Conservation (phyloP, 2,113 vertebrate genomes). For the Megaceryle torquata region DNA sequence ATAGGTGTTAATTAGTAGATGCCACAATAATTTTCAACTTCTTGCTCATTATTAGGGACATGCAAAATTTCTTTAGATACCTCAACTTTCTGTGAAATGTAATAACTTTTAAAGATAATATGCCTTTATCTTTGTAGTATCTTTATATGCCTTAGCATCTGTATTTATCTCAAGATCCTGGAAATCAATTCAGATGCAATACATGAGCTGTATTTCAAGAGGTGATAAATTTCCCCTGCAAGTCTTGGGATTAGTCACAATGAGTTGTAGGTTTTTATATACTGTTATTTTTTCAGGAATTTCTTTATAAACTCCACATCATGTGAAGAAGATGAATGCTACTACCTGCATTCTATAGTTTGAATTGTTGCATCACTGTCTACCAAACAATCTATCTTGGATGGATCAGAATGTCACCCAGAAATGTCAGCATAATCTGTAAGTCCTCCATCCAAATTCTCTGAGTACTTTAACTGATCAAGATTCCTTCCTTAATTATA, state of each 20-base stretch:
- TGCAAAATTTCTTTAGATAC: not conserved
- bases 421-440: not conserved
- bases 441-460: not conserved
- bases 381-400: not conserved
- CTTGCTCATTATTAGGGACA: not conserved
- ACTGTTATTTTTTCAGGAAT: not conserved
- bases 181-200: not conserved
- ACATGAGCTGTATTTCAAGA: not conserved
- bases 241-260: not conserved
- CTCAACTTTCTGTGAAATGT: not conserved
- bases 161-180: not conserved
- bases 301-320: not conserved
- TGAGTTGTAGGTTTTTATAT: not conserved
- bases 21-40: not conserved
- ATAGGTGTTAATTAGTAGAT: not conserved
- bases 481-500: constrained; percentile 59
- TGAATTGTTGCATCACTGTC: not conserved
- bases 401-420: not conserved
- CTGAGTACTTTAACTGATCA: constrained; percentile 15
- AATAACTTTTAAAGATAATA: not conserved
- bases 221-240: not conserved
- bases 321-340: not conserved
- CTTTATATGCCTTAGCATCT: not conserved
- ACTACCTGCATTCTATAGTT: not conserved
- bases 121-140: not conserved